A percentile compares a stretch with the other conserved stretches of the same genome.
Conservation (phyloP, 2,797 vertebrate species). For the Cyprinella venusta region DNA sequence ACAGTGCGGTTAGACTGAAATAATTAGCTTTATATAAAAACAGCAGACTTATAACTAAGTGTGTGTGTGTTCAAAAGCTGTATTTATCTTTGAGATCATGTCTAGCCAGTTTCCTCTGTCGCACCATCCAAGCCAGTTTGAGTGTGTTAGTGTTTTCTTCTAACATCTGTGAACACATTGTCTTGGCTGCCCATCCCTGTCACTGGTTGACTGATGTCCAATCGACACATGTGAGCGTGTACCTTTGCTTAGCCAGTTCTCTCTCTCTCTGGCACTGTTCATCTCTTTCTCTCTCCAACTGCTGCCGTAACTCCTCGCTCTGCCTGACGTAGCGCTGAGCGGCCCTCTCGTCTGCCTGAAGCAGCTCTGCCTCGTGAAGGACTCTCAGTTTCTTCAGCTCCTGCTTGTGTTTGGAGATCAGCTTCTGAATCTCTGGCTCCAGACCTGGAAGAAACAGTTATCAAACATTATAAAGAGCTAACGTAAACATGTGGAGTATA, state of each 20-base stretch:
- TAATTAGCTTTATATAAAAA: neutral
- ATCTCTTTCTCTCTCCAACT: conserved; percentile 85
- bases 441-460: conserved; percentile 77
- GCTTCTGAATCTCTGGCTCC: conserved; percentile 95
- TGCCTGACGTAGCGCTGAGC: conserved; percentile 82
- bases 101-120: conserved; percentile 1
- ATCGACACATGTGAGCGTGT: neutral
- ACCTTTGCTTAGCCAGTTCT: conserved; percentile 86
- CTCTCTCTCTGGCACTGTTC: conserved; percentile 85
- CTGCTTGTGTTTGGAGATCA: conserved; percentile 89
- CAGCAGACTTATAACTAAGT: neutral
- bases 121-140: neutral
- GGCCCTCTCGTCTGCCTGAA: conserved; percentile 84
- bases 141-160: conserved; percentile 1
- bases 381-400: conserved; percentile 87
- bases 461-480: neutral
- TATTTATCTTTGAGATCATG: conserved; percentile 19
- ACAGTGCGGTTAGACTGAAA: neutral
- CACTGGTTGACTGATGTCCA: conserved; percentile 7
- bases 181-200: neutral
- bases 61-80: neutral
- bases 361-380: conserved; percentile 89
- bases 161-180: conserved; percentile 1
- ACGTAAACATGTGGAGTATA: neutral
- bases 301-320: conserved; percentile 83